A percentile compares a stretch with the other conserved stretches of the same genome.
phyloP scores from a whole-genome alignment of 2,113 vertebrate genomes.

The Entomyzon cyanotis region DNA sequence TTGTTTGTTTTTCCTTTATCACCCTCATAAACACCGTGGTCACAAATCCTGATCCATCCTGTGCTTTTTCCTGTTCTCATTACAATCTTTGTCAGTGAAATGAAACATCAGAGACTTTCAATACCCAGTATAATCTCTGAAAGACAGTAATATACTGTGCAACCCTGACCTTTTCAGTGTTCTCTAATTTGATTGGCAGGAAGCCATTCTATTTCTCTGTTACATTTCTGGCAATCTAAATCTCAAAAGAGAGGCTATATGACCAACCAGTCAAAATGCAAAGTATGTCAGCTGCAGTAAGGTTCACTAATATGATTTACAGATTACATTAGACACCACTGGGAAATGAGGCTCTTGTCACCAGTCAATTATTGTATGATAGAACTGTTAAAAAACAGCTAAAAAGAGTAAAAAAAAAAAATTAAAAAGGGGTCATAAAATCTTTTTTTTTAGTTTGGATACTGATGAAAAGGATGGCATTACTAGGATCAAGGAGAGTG shows the following conservation, averaged over 20 bases:
- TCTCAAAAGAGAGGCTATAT: background rate
- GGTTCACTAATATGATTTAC: slow-evolving; percentile 2
- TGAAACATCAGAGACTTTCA: slow-evolving; percentile 41
- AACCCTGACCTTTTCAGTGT: slow-evolving; percentile 22
- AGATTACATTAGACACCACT: background rate
- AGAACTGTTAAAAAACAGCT: background rate
- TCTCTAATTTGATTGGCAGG: slow-evolving; percentile 55
- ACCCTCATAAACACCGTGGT: background rate
- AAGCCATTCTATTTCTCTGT: slow-evolving; percentile 23
- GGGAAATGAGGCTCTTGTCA: background rate
- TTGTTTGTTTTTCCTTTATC: background rate
- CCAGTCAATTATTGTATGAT: background rate
- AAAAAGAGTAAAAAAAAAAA: background rate
- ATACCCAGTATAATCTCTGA: slow-evolving; percentile 9
- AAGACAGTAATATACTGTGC: slow-evolving; percentile 20
- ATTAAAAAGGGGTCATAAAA: background rate
- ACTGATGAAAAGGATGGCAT: background rate
- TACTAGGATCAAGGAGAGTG: background rate
- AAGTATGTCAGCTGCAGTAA: background rate
- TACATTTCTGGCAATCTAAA: slow-evolving; percentile 13
- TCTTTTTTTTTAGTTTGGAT: background rate
- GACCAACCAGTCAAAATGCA: background rate
- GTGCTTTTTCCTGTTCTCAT: background rate
- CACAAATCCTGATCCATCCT: background rate
- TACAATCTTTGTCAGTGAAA: slow-evolving; percentile 19